Evolutionary conservation across 1,140 invertebrate genomes (phyloP), one percentile per base, ranked within the genome.

Genomic region (Globodera ellingtonae): DNA sequence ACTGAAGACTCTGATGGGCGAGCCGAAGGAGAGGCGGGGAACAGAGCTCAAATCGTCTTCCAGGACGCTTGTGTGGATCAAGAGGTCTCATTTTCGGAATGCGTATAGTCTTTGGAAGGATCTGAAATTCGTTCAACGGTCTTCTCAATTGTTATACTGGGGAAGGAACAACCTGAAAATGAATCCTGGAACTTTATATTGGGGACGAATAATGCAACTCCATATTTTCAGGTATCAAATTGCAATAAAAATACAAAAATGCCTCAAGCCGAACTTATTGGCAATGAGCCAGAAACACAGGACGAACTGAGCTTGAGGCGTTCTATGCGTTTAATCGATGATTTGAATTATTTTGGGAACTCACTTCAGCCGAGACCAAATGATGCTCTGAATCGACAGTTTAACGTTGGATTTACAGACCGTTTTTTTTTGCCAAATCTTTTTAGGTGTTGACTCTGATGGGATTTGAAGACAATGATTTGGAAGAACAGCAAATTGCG

Each of bases 311-410:
- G 9, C 18, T 70, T 70, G 47, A 79, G 78, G 24, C 71, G 78
- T 44, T 79, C 78, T 2, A 79, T 62, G 6, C 71, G 78, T 6
- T 79, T 79, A 52, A 48, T 79, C n/a, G 21, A 70, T 13, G 67
- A 70, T 44, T 10, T 70, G 67, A 18, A 62, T 62, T 62, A 18
- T 62, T 62, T 15, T 62, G 56, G 56, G 18, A 62, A 62, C 56
- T 62, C 56, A 62, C 13, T 35, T 35, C 21, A 70, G 18, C 46
- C 21, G 35, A 70, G 21, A 6, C 66, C 21, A 70, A 1, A 8
- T 24, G 6, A 70, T 9, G 67, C 56, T 18, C 21, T 5, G 13
- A 6, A 70, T 70, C 9, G 9, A 10, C 67, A 44, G 9, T 15
- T 35, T 4, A 18, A 21, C 9, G 66, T 69, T 21, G 9, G 66